Conservation (phyloP, 64 coral and sea anemone genomes). For the Astreopora myriophthalma region DNA sequence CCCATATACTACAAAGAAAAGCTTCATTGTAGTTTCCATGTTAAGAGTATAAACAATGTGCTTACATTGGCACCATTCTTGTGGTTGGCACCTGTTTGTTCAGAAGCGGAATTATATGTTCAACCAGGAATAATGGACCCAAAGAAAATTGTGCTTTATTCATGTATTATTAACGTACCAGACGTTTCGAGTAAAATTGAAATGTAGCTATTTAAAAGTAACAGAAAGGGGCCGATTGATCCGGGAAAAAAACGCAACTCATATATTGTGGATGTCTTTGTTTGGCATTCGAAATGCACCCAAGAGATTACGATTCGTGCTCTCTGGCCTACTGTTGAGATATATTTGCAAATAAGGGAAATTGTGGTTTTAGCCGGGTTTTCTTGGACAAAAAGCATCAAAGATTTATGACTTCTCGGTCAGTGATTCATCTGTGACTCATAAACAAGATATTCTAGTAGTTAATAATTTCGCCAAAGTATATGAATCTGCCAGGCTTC, state of each 20-base stretch:
- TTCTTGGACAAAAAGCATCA: slow-evolving; percentile 18
- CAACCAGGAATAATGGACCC: background rate
- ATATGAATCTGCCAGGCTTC: background rate
- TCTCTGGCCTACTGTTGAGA: background rate
- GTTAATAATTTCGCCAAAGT: background rate
- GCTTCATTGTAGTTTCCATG: no score
- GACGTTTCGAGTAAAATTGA: background rate
- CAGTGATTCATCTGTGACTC: background rate
- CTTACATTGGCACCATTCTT: background rate
- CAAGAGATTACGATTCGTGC: background rate
- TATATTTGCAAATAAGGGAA: background rate
- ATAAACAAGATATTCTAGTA: background rate
- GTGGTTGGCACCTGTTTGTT: background rate
- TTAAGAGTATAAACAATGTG: no score
- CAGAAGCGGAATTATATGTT: background rate
- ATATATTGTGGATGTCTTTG: background rate
- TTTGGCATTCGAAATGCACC: background rate
- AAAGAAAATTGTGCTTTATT: background rate
- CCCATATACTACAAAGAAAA: no score
- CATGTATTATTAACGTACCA: background rate
- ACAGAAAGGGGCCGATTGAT: no score
- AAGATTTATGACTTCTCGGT: slow-evolving; percentile 8
- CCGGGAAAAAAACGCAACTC: background rate
- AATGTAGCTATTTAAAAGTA: background rate
- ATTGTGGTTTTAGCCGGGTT: background rate